phyloP scores from a whole-genome alignment of 2,797 vertebrate genomes.

The Acanthornis magna region DNA sequence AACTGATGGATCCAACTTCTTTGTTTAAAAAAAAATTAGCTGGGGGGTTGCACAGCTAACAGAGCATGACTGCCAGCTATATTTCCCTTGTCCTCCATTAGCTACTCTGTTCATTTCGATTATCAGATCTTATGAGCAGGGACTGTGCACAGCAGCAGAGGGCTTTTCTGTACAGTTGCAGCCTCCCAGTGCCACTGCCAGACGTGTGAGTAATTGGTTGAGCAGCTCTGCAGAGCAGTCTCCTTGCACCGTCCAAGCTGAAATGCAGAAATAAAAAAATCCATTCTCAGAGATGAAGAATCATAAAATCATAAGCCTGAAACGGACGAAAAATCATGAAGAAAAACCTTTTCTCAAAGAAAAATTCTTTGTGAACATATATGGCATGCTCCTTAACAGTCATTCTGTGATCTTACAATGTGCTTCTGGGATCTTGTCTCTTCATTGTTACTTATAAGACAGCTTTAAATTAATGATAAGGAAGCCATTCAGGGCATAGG shows the following conservation, averaged over 20 bases:
- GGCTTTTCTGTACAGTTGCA: slow-evolving; percentile 44
- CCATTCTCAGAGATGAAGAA: background rate
- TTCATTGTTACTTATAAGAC: background rate
- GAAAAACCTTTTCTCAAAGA: background rate
- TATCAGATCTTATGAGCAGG: slow-evolving; percentile 41
- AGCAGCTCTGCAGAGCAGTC: slow-evolving; percentile 56
- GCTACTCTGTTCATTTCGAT: slow-evolving; percentile 15
- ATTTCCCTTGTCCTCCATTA: slow-evolving; percentile 29
- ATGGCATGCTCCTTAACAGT: background rate
- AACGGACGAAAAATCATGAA: background rate
- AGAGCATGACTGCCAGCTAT: background rate
- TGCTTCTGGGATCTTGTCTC: background rate
- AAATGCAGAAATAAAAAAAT: slow-evolving; percentile 26
- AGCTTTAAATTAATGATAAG: slow-evolving; percentile 64
- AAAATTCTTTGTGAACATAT: background rate
- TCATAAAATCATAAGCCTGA: background rate
- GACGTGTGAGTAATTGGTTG: slow-evolving; percentile 46
- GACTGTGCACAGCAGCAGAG: slow-evolving; percentile 40
- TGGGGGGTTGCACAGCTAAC: background rate
- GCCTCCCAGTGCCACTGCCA: slow-evolving; percentile 34
- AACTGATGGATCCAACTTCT: background rate
- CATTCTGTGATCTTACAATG: background rate
- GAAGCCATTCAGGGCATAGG: slow-evolving; percentile 11
- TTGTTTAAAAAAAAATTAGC: background rate
- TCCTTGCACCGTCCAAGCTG: slow-evolving; percentile 21